Evolutionary conservation across 2,797 vertebrate species (phyloP).

Genomic region (Threskiornis aethiopicus): DNA sequence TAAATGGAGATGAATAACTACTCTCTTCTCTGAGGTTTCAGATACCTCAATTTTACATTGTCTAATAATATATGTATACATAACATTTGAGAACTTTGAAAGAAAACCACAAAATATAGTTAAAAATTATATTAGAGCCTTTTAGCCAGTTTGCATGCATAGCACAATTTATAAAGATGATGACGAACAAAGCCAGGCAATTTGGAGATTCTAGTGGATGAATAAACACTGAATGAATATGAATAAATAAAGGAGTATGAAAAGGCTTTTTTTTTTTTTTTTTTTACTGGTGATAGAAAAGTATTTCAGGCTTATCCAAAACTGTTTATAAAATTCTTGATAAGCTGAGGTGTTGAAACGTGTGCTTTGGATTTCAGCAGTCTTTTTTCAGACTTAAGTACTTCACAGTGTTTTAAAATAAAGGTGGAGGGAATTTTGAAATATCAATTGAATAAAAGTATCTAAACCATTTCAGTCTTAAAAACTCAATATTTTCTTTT

Average conservation of each 20-base stretch:
- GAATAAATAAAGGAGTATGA: neutral
- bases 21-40: neutral
- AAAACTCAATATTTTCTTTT: neutral
- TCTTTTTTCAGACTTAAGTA: neutral
- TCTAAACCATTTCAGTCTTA: neutral
- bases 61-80: neutral
- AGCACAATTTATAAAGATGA: neutral
- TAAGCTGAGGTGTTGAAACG: neutral
- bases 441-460: neutral
- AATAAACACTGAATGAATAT: neutral
- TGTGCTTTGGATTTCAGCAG: neutral
- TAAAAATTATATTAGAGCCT: neutral
- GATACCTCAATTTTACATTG: neutral
- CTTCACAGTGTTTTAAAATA: neutral
- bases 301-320: neutral
- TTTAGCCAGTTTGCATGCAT: neutral
- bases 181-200: neutral
- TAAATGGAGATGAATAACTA: constrained; percentile 4
- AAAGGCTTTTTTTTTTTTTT: neutral
- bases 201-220: neutral
- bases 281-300: neutral
- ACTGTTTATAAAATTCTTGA: neutral
- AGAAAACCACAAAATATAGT: neutral
- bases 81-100: neutral
- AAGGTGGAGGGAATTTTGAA: neutral